Conservation (phyloP, 2,888 invertebrate species). For the Callinectes sapidus region DNA sequence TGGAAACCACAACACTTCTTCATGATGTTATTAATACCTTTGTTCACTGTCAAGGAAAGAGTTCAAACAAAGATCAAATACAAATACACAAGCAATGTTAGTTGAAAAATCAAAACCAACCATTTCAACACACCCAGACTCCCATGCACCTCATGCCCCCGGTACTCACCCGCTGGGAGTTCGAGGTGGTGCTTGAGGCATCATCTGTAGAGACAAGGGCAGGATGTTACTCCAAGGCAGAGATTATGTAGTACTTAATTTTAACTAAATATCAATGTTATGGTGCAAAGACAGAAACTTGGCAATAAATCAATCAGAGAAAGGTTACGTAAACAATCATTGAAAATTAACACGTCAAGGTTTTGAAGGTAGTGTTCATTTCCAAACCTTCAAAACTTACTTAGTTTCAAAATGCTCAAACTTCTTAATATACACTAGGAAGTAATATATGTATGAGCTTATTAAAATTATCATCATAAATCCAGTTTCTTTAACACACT, state of each 20-base stretch:
- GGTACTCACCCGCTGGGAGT: conserved; percentile 79
- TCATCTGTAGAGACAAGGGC: conserved; percentile 78
- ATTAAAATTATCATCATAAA: no score
- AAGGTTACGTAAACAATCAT: no score
- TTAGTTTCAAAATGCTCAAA: no score
- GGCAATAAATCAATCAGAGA: no score
- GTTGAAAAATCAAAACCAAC: conserved; percentile 44
- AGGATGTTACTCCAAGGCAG: not conserved
- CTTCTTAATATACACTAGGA: not conserved
- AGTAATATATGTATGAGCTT: not conserved
- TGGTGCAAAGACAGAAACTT: no score
- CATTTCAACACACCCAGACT: conserved; percentile 31
- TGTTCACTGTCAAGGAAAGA: conserved; percentile 6
- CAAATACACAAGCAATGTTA: conserved; percentile 56
- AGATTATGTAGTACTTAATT: no score
- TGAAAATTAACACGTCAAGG: no score
- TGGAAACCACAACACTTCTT: not conserved
- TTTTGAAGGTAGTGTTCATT: no score
- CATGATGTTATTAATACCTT: conserved; percentile 37
- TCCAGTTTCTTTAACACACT: no score
- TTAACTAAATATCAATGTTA: not conserved
- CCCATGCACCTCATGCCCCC: conserved; percentile 73
- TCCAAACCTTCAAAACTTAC: no score
- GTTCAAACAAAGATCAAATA: conserved; percentile 40
- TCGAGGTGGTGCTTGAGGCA: conserved; percentile 79